phyloP scores from a whole-genome alignment of 2,888 invertebrate genomes.

The Xylocampa areola region DNA sequence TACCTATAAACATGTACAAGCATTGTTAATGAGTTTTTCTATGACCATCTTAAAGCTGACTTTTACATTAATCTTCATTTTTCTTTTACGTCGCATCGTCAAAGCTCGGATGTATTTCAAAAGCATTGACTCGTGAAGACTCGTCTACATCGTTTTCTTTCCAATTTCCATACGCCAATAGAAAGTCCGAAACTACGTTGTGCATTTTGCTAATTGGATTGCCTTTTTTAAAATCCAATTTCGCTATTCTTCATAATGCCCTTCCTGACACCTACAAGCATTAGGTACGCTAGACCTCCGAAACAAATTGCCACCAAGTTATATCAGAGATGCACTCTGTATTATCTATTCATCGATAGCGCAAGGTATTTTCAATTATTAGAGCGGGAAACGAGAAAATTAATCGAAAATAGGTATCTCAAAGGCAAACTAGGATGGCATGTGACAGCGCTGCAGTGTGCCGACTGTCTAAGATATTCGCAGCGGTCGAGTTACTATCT shows the following conservation, averaged over 20 bases:
- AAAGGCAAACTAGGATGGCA: not conserved
- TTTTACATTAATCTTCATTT: not conserved
- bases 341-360: not conserved
- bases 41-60: not conserved
- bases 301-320: not conserved
- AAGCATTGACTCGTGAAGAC: not conserved
- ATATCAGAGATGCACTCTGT: not conserved
- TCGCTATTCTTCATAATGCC: not conserved
- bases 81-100: not conserved
- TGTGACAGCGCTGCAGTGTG: not conserved
- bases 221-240: constrained; percentile 8
- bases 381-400: not conserved
- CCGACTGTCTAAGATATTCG: no score
- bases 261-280: not conserved
- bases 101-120: not conserved
- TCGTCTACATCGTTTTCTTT: not conserved
- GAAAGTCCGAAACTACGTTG: not conserved
- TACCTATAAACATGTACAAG: no score
- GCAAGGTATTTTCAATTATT: not conserved
- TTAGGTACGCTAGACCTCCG: no score
- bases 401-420: not conserved
- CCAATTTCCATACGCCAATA: not conserved
- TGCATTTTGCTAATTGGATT: constrained; percentile 13
- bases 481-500: not conserved
- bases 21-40: no score